phyloP scores from a whole-genome alignment of 2,113 vertebrate species.

The Hydrochoerus hydrochaeris region DNA sequence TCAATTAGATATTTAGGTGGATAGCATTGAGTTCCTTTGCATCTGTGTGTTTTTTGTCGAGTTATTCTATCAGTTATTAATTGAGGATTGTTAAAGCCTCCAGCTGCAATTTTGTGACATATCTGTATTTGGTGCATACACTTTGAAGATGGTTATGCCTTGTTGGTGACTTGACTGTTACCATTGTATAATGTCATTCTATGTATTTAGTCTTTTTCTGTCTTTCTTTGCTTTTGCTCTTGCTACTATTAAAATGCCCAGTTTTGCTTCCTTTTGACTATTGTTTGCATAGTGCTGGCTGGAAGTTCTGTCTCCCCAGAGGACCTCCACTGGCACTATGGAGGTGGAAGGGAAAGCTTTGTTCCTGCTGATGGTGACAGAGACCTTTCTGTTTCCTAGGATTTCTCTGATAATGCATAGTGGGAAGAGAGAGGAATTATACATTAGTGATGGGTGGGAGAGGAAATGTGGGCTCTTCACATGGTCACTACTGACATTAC shows the following conservation, averaged over 20 bases:
- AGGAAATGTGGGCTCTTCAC: neutral
- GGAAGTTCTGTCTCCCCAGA: neutral
- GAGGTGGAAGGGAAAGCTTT: accelerated
- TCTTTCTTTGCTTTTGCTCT: neutral
- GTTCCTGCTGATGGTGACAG: neutral
- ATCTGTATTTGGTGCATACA: neutral
- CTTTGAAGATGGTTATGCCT: neutral
- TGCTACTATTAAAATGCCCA: neutral
- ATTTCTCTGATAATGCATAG: neutral
- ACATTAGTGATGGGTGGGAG: accelerated
- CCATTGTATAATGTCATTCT: neutral
- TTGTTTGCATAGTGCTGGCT: neutral
- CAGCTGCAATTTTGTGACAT: neutral
- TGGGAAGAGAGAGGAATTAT: accelerated
- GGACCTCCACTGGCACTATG: neutral
- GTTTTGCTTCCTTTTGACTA: neutral
- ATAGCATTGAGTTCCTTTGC: neutral
- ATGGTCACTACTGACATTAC: neutral
- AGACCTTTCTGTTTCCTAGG: neutral
- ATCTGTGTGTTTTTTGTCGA: neutral
- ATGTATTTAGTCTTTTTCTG: neutral
- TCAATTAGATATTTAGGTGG: neutral
- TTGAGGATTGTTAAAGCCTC: neutral
- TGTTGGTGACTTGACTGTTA: neutral
- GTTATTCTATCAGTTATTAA: neutral